Conservation (phyloP, 2,888 invertebrate genomes). For the Zygogramma bicolorata region DNA sequence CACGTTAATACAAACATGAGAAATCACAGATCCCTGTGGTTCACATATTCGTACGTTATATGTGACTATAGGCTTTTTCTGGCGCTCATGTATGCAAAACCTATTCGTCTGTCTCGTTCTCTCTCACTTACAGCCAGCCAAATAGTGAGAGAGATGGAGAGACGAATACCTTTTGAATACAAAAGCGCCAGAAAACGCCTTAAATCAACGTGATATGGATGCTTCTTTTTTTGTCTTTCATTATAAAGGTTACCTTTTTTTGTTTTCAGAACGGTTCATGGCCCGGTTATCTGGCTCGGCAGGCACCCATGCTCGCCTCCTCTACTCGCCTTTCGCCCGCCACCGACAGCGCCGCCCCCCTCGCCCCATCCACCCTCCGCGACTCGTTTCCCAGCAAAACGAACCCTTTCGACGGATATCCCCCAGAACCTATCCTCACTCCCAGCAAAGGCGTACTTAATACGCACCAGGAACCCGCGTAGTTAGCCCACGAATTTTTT, state of each 20-base stretch:
- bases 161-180: no score
- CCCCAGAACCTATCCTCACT: not conserved
- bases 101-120: no score
- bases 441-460: constrained; percentile 19
- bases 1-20: no score
- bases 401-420: constrained; percentile 36
- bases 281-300: constrained; percentile 60
- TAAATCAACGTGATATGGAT: no score
- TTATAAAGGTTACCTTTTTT: constrained; percentile 25
- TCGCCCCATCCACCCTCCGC: constrained; percentile 67
- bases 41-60: no score
- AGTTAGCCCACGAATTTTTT: constrained; percentile 36
- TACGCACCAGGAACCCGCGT: not conserved
- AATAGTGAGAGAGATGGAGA: no score
- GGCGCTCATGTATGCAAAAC: no score
- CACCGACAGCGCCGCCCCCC: constrained; percentile 69
- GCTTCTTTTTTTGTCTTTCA: not conserved
- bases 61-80: no score
- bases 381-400: constrained; percentile 65
- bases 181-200: no score
- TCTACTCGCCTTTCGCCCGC: constrained; percentile 26
- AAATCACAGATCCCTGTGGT: no score
- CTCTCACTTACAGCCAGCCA: no score
- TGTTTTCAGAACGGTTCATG: constrained; percentile 65
- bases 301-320: constrained; percentile 62